Conservation (phyloP, 1,140 invertebrate genomes). For the Oryzaephilus surinamensis region DNA sequence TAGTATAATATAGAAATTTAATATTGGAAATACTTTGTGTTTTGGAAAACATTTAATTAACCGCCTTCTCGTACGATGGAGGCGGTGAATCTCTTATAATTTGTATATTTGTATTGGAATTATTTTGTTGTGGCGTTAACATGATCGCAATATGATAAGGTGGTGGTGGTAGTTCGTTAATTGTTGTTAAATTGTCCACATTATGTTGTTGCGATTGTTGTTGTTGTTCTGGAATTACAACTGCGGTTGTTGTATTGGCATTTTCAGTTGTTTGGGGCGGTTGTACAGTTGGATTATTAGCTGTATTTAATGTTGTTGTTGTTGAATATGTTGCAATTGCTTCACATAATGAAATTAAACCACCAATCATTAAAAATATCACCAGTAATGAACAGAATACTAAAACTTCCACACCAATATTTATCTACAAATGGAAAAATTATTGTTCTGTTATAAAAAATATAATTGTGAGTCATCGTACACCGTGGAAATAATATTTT, state of each 20-base stretch:
- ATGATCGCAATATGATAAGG: conserved; percentile 58
- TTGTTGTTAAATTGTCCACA: conserved; percentile 1
- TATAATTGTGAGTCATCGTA: conserved; percentile 10
- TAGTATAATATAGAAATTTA: too few species aligned
- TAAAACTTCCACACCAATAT: conserved; percentile 47
- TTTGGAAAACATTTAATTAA: too few species aligned
- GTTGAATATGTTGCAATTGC: conserved; percentile 12
- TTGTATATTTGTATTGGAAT: conserved; percentile 32
- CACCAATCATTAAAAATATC: conserved; percentile 49
- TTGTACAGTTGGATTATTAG: too few species aligned
- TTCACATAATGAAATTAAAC: conserved; percentile 43
- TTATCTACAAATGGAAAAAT: conserved; percentile 23
- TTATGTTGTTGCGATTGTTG: not conserved
- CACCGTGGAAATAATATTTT: conserved; percentile 16
- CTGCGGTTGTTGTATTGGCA: not conserved
- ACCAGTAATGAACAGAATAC: conserved; percentile 53
- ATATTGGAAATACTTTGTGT: too few species aligned
- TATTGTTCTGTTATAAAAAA: conserved; percentile 23
- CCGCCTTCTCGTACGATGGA: conserved; percentile 53
- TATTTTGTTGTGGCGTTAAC: conserved; percentile 39
- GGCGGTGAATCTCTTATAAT: conserved; percentile 43
- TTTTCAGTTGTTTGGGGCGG: not conserved
- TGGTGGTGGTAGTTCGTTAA: conserved; percentile 38
- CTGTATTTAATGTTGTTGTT: not conserved
- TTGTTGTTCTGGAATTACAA: not conserved